Evolutionary conservation across 2,113 vertebrate genomes (phyloP), one percentile per base, ranked within the genome.

Genomic region (Chloroceryle aenea): DNA sequence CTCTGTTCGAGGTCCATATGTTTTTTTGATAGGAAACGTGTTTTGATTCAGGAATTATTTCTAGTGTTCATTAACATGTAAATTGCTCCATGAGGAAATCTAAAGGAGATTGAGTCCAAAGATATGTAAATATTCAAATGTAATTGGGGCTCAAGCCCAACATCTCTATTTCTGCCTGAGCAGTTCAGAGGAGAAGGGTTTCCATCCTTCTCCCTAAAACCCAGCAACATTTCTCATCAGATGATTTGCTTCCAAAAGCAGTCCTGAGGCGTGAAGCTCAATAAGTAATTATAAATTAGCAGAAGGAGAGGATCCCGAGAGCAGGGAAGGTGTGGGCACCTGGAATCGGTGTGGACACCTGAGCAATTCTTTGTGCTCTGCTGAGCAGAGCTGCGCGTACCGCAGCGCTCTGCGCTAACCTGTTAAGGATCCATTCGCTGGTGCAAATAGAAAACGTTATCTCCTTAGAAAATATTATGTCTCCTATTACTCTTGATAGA

Each of bases 401-500:
- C 42, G 91, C 82, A n/a, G 85, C n/a, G 59, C 74, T 85, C 82
- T 77, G 78, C 4, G 23, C 63, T 36, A 75, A 75, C 87, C 90
- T 91, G 85, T 69, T 92, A 58, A 79, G 97, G 82, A 95, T 61
- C 95, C 72, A 48, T 66, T 95, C 38, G 16, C 90, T 91, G 89
- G 88, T 93, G 87, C 95, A 92, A 94, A 95, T 25, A 94, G 92
- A 92, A 95, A 96, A 97, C 59, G 74, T 94, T 96, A 45, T 86
- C 85, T 75, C 32, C 77, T 87, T 50, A 61, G 47, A 61, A 89
- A 95, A 87, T 75, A 71, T 58, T 93, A 84, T 82, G 52, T 83
- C 92, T 96, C 87, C 95, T 97, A 90, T 97, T 93, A 69, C 81
- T 63, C 98, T 91, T 90, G 94, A 94, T 96, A 92, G 94, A 87